Conservation (phyloP, 2,888 invertebrate genomes). For the Rambutsinella grinnellia region DNA sequence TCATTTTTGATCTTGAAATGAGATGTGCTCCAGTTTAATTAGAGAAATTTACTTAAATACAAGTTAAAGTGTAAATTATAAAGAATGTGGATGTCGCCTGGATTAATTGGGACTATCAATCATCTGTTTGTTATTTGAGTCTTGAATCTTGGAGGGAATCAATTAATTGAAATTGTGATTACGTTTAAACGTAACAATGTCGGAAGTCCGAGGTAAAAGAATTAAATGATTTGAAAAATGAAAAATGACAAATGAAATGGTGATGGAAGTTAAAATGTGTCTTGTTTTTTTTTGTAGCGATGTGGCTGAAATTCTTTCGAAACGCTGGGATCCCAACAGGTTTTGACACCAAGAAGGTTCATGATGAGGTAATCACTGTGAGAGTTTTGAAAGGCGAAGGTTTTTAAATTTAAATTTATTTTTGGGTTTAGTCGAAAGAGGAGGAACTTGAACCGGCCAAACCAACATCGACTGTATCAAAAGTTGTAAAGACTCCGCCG, state of each 20-base stretch:
- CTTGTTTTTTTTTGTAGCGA: slow-evolving; percentile 70
- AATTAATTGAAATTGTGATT: no score
- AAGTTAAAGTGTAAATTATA: no score
- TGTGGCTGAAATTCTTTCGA: slow-evolving; percentile 90
- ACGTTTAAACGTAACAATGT: slow-evolving; percentile 30
- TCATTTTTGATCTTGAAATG: no score
- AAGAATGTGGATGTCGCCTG: no score
- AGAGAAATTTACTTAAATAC: no score
- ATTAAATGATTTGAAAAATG: background rate
- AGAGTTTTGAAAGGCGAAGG: background rate
- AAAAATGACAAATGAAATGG: background rate
- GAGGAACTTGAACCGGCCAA: slow-evolving; percentile 55
- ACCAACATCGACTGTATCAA: slow-evolving; percentile 42
- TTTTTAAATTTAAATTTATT: background rate
- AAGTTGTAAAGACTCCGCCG: slow-evolving; percentile 10
- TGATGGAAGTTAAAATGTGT: slow-evolving; percentile 3
- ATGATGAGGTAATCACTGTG: slow-evolving; percentile 70
- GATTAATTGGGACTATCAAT: no score
- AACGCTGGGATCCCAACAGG: slow-evolving; percentile 86
- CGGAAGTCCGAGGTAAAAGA: slow-evolving; percentile 41
- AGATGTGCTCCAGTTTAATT: no score
- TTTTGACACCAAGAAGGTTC: slow-evolving; percentile 77
- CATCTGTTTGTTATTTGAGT: no score
- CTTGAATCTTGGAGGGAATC: no score
- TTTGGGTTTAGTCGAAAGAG: slow-evolving; percentile 51